Conservation (phyloP, 2,113 vertebrate genomes). For the Peromyscus californicus region DNA sequence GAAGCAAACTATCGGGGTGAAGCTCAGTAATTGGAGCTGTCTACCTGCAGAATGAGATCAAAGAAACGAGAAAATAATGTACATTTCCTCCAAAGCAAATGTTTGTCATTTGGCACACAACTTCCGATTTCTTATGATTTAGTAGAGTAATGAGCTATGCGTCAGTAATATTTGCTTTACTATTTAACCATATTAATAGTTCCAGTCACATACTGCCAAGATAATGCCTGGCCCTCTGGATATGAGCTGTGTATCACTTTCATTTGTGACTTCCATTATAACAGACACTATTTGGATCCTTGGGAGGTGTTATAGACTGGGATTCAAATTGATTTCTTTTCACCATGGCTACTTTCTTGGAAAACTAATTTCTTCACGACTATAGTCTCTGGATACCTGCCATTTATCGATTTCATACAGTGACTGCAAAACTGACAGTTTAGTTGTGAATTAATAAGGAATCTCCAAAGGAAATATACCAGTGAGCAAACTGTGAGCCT, state of each 20-base stretch:
- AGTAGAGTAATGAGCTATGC: constrained; percentile 80
- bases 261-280: constrained; percentile 40
- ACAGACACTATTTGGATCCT: constrained; percentile 62
- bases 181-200: constrained; percentile 43
- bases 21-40: constrained; percentile 81
- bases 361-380: constrained; percentile 58
- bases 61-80: constrained; percentile 84
- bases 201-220: constrained; percentile 69
- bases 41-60: constrained; percentile 82
- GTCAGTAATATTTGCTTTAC: constrained; percentile 72
- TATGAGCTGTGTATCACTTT: constrained; percentile 69
- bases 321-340: constrained; percentile 73
- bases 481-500: not conserved
- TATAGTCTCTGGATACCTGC: constrained; percentile 65
- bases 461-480: not conserved
- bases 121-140: constrained; percentile 73
- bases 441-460: constrained; percentile 66
- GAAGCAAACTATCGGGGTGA: constrained; percentile 79
- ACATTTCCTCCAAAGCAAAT: constrained; percentile 82
- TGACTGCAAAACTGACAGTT: constrained; percentile 40
- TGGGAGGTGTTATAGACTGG: constrained; percentile 31
- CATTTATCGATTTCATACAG: constrained; percentile 66
- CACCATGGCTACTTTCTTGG: constrained; percentile 48
- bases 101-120: constrained; percentile 74
- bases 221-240: constrained; percentile 62